A percentile compares a stretch with the other conserved stretches of the same genome.
Conservation (phyloP, 2,888 invertebrate genomes). For the Sarcophaga variegata region DNA sequence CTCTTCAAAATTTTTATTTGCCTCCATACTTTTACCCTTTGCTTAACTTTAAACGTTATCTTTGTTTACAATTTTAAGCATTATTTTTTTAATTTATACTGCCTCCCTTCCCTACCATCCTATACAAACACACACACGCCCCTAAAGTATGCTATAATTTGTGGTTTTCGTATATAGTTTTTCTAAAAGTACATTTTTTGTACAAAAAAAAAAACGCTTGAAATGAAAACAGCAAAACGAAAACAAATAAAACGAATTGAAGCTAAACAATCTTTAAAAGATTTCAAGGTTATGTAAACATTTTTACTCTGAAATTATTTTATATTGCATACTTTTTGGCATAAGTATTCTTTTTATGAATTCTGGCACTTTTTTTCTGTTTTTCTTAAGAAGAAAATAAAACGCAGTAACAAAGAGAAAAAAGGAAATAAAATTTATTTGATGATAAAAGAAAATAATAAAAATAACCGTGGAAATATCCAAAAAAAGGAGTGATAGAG, state of each 20-base stretch:
- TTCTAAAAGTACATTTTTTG: neutral
- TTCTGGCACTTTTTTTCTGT: too few species aligned
- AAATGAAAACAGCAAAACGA: neutral
- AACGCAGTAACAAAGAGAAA: too few species aligned
- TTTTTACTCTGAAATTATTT: slow-evolving; percentile 53
- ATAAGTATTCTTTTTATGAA: neutral
- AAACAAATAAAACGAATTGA: slow-evolving; percentile 32
- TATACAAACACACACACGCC: neutral
- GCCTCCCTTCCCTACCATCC: neutral
- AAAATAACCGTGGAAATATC: slow-evolving; percentile 1
- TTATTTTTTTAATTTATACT: slow-evolving; percentile 1
- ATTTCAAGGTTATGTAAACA: slow-evolving; percentile 60
- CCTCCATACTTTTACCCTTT: neutral
- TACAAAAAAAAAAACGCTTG: neutral
- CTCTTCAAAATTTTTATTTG: too few species aligned
- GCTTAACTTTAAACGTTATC: neutral
- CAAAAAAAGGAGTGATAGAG: neutral
- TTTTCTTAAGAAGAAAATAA: too few species aligned
- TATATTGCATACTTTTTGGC: slow-evolving; percentile 60
- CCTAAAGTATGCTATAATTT: neutral
- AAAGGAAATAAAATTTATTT: too few species aligned
- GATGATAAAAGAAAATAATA: too few species aligned
- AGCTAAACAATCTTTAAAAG: slow-evolving; percentile 30
- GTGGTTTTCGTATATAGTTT: too few species aligned
- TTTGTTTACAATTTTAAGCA: slow-evolving; percentile 24